These are phyloP conservation scores for Dipodomys stephensi DNA, from an alignment of 2,113 vertebrate genomes.

Conservation along the genomic window DNA sequence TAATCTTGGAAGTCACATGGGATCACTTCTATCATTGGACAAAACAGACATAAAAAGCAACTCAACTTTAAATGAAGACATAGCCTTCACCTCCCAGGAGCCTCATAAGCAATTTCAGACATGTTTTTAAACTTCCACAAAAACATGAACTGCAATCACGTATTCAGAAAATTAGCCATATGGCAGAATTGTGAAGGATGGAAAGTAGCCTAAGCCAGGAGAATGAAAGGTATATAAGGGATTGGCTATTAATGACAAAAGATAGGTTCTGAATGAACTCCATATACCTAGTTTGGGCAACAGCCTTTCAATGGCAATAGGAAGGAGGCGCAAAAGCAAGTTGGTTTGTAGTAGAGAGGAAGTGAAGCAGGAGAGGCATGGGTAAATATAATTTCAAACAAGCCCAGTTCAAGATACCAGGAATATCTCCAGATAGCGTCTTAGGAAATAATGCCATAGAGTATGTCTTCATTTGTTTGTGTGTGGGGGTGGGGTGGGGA, in stretches of 20 bases:
- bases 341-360: neutral
- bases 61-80: neutral
- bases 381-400: neutral
- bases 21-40: neutral
- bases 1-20: rapidly evolving
- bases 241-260: neutral
- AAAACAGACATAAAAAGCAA: neutral
- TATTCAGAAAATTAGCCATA: neutral
- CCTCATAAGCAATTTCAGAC: neutral
- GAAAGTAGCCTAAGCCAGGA: neutral
- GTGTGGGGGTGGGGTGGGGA: neutral
- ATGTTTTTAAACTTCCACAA: neutral
- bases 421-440: neutral
- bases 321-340: neutral
- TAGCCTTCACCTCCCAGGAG: neutral
- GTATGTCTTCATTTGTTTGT: neutral
- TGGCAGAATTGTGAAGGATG: neutral
- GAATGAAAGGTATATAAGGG: neutral
- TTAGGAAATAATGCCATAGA: neutral
- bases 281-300: neutral
- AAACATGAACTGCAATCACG: too few species aligned
- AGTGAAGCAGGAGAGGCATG: neutral
- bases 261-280: neutral
- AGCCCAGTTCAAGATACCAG: neutral
- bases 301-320: neutral